Percentiles rank a stretch among this genome's conserved stretches.
Evolutionary conservation across 2,113 vertebrate genomes (phyloP).

Genomic region (Edolisoma coerulescens): DNA sequence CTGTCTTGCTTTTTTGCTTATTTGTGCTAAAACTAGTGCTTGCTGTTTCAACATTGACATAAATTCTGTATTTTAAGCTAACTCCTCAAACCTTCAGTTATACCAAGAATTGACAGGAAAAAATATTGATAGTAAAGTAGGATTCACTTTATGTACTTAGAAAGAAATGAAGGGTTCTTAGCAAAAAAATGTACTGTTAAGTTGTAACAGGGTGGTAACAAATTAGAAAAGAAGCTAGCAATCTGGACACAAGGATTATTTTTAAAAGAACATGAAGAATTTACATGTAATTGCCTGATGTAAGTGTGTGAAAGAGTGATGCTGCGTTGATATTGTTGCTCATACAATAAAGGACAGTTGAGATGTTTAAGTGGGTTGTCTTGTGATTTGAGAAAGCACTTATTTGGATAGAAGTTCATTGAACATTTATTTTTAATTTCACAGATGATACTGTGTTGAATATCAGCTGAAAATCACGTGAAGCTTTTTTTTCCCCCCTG

Average conservation of each 20-base stretch:
- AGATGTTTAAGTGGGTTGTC: not conserved
- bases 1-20: not conserved
- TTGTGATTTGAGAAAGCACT: not conserved
- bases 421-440: not conserved
- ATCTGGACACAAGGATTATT: not conserved
- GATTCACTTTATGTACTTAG: not conserved
- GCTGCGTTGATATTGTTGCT: not conserved
- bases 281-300: not conserved
- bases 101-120: not conserved
- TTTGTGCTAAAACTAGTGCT: not conserved
- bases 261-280: not conserved
- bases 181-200: not conserved
- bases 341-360: not conserved
- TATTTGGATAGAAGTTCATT: not conserved
- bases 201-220: not conserved
- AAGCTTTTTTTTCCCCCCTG: rapidly evolving
- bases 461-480: not conserved
- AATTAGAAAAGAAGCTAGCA: not conserved
- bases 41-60: not conserved
- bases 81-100: not conserved
- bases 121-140: not conserved
- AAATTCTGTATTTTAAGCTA: not conserved
- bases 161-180: not conserved
- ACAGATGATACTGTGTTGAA: not conserved
- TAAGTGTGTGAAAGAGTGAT: not conserved